These are phyloP conservation scores for Musca domestica DNA, from an alignment of 1,140 invertebrate genomes.

Conservation along the genomic window DNA sequence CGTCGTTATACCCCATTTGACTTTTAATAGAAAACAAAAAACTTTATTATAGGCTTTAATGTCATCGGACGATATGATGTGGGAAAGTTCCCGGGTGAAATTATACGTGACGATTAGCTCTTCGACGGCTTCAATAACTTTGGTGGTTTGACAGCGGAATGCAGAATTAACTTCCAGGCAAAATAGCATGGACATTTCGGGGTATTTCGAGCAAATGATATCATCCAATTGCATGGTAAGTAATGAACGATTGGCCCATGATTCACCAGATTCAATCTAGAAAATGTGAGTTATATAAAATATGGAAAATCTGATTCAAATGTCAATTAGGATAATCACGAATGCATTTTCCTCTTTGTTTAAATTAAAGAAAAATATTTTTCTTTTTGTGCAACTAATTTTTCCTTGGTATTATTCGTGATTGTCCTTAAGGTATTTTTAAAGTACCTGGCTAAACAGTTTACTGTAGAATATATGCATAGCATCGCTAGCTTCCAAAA, in stretches of 20 bases:
- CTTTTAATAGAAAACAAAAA: constrained; percentile 44
- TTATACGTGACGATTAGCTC: constrained; percentile 37
- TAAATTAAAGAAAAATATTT: too few species aligned
- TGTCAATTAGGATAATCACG: too few species aligned
- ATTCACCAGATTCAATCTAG: constrained; percentile 37
- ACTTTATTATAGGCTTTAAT: constrained; percentile 43
- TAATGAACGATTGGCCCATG: constrained; percentile 36
- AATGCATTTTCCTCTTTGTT: too few species aligned
- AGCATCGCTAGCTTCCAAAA: constrained; percentile 42
- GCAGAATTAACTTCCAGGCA: constrained; percentile 32
- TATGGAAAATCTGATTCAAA: neutral
- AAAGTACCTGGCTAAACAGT: constrained; percentile 36
- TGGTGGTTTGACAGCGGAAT: constrained; percentile 28
- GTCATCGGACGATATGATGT: constrained; percentile 32
- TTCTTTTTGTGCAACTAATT: too few species aligned
- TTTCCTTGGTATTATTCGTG: too few species aligned
- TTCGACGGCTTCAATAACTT: constrained; percentile 40
- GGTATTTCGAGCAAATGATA: constrained; percentile 30
- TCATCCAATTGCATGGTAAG: constrained; percentile 37
- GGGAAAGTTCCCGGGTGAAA: constrained; percentile 29
- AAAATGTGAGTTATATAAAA: neutral
- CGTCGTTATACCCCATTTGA: constrained; percentile 49
- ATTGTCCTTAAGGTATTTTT: too few species aligned
- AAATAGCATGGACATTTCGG: constrained; percentile 27
- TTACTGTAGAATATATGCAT: constrained; percentile 39